Base-by-base conservation (phyloP, 1,140 invertebrate species). In the Asbolus verrucosus region DNA sequence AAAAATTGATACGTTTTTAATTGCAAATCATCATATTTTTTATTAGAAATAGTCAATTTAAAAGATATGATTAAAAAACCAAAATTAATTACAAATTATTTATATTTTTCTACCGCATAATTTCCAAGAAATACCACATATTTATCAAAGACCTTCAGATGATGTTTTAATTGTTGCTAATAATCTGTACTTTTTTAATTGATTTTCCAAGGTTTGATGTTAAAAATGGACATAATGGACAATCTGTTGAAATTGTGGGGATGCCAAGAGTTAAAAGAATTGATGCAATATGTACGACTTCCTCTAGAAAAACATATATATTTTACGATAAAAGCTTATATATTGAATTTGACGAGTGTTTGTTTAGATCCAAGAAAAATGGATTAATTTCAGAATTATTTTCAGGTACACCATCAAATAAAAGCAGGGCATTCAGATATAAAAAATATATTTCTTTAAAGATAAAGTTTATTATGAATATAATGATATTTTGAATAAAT, bases 391-490 rank as follows among this genome's bases (percentile, higher is more conserved):
- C 54, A 60, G 54, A 60, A 60, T 60, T 60, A 60, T 60, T 60
- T 60, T 16, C 54, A 31, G 54, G 54, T 31, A 60, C 30, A 60
- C 18, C 54, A 31, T 21, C 54, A 60, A 60, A 27, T 27, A 31
- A 31, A 60, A 60, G 54, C 54, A 60, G 54, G 30, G 54, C 21
- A 60, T 60, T 60, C 18, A 60, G 54, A 60, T 60, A 60, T 60
- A 60, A n/a, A n/a, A n/a, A n/a, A n/a, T n/a, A n/a, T n/a, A n/a
- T n/a, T n/a, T n/a, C n/a, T n/a, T n/a, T n/a, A 21, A 60, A 60
- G 54, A 60, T 60, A 60, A 60, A 60, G 30, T 60, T 16, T 60
- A 27, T 60, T 60, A 60, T 60, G 54, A 60, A 60, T 60, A n/a
- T n/a, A n/a, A n/a, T n/a, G n/a, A n/a, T n/a, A n/a, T n/a, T n/a